Base-by-base conservation (phyloP, 37 sponge, comb jelly and placozoan species). In the Tethya wilhelma region DNA sequence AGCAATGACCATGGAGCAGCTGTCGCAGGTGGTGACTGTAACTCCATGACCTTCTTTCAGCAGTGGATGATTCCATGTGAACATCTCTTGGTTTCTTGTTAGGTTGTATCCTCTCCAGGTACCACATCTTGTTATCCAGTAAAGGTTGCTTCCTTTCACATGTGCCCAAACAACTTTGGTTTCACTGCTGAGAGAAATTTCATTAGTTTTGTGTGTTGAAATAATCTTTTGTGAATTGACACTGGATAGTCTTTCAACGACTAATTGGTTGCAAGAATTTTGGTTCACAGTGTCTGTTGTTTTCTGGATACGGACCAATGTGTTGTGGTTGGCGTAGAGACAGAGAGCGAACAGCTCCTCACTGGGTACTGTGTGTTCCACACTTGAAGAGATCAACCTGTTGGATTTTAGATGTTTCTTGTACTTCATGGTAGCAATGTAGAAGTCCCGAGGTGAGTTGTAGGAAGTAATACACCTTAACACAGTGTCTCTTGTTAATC, bases 41-140 rank as follows among this genome's bases (percentile, higher is more conserved):
- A 75, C 60, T 8, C 60, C 59, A 9, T 26, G 38, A 37, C 41
- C 75, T 7, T 73, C 57, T 49, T 33, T 56, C 1, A 56, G 37
- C 57, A 73, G 57, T 1, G 14, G 56, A 26, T 19, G 34, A 2
- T 36, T 38, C 42, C 70, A 69, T 11, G 39, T 20, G 44, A 69
- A 69, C 11, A 69, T 2, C 70, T 38, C 44, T 20, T 33, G 20
- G 2, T 69, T 17, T 28, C 44, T 20, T 34, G 19, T 64, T 30
- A 33, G 34, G 36, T 64, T 29, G 34, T 33, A 33, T 69, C 71
- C 45, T 2, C 42, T 69, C 45, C 71, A 69, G 42, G 29, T 40
- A n/a, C 71, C 45, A 69, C 41, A 22, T 69, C 71, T 44, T 62
- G 29, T 62, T 23, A 19, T 36, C 67, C 67, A 32, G 33, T 34